Evolutionary conservation across 2,113 vertebrate genomes (phyloP).

Genomic region (Serilophus lunatus): DNA sequence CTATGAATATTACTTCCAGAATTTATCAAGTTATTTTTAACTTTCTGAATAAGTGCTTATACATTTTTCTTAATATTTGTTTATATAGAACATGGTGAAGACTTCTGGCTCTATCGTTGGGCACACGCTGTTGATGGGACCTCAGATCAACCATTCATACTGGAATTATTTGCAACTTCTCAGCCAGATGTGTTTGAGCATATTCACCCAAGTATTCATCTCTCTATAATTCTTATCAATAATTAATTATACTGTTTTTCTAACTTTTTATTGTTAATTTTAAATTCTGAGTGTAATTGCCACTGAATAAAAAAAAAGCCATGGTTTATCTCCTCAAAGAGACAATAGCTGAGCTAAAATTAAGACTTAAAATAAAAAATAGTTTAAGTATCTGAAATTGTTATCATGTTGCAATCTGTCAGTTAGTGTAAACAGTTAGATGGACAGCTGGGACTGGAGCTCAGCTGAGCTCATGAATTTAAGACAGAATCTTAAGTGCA

Average conservation of each 20-base stretch:
- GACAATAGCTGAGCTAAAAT: background rate
- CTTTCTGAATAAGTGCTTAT: background rate
- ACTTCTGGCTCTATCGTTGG: conserved; percentile 91
- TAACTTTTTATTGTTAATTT: background rate
- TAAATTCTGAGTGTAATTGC: background rate
- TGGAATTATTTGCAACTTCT: conserved; percentile 91
- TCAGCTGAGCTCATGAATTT: background rate
- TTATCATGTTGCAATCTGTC: background rate
- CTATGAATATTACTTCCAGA: background rate
- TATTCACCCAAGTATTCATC: conserved; percentile 84
- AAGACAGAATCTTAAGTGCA: background rate
- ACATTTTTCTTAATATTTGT: conserved; percentile 33
- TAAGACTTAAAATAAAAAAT: background rate
- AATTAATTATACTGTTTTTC: background rate
- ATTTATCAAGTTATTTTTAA: background rate
- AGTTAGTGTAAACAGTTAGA: background rate
- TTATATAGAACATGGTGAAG: conserved; percentile 76
- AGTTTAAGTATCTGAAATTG: background rate
- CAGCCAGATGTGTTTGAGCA: conserved; percentile 89
- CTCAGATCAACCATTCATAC: conserved; percentile 81
- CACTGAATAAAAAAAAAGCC: background rate
- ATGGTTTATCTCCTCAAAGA: background rate
- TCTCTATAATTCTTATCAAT: conserved; percentile 14
- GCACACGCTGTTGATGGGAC: conserved; percentile 86
- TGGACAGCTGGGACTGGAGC: background rate